Conservation (phyloP, 2,113 vertebrate genomes). For the Lepidothrix coronata region DNA sequence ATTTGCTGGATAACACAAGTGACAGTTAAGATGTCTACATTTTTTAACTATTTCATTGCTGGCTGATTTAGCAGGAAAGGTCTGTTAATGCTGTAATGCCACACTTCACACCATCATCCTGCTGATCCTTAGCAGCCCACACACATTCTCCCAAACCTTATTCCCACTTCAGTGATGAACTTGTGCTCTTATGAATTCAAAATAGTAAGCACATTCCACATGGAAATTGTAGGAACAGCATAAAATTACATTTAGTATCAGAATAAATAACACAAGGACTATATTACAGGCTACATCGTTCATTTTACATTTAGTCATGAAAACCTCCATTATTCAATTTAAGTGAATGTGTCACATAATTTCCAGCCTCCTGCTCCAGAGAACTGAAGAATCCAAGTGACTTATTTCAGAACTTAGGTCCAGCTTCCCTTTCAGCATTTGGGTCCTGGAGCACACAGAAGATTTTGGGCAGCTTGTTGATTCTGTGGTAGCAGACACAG, state of each 20-base stretch:
- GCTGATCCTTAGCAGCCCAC: neutral
- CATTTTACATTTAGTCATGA: slow-evolving; percentile 43
- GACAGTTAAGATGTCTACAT: neutral
- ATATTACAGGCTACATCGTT: slow-evolving; percentile 24
- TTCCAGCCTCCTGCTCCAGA: slow-evolving; percentile 41
- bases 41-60: neutral
- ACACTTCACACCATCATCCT: neutral
- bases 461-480: neutral
- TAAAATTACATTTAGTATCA: slow-evolving; percentile 54
- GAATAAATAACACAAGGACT: slow-evolving; percentile 52
- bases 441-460: neutral
- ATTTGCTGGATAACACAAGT: neutral
- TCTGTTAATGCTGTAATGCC: neutral
- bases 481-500: slow-evolving; percentile 24
- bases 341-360: slow-evolving; percentile 51
- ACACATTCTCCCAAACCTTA: neutral
- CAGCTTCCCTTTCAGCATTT: neutral
- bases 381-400: neutral
- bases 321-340: slow-evolving; percentile 51
- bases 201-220: slow-evolving; percentile 47
- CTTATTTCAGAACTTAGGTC: slow-evolving; percentile 19
- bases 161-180: slow-evolving; percentile 10
- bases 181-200: slow-evolving; percentile 38
- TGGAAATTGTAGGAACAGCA: slow-evolving; percentile 30
- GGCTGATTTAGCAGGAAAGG: neutral